phyloP scores from a whole-genome alignment of 2,888 invertebrate species.

The Phortica magna region DNA sequence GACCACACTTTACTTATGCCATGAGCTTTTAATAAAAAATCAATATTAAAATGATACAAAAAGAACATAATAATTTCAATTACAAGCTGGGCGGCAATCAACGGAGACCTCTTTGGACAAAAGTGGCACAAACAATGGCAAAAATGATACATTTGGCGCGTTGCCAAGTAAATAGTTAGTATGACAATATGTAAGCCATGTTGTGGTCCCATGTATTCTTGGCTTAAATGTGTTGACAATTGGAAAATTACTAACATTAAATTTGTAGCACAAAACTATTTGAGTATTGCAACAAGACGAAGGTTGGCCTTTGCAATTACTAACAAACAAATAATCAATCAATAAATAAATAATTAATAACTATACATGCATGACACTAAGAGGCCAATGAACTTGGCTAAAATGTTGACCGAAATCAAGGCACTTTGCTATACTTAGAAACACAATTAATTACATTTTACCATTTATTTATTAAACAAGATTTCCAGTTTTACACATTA shows the following conservation, averaged over 20 bases:
- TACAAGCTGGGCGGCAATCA: neutral
- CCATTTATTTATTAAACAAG: neutral
- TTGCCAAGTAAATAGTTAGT: neutral
- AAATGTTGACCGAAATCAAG: neutral
- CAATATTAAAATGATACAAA: neutral
- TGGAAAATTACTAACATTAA: neutral
- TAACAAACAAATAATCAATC: neutral
- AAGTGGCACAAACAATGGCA: neutral
- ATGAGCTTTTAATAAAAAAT: neutral
- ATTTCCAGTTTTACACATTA: neutral
- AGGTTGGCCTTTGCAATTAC: neutral
- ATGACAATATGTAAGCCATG: neutral
- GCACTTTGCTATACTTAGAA: neutral
- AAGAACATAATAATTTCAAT: neutral
- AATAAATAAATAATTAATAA: slow-evolving; percentile 16
- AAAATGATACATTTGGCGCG: slow-evolving; percentile 5
- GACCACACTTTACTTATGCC: too few species aligned
- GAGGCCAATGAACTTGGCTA: slow-evolving; percentile 8
- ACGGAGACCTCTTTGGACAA: neutral
- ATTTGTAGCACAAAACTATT: neutral
- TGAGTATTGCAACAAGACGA: neutral
- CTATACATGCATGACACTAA: neutral
- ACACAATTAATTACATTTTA: neutral
- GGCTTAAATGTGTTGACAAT: slow-evolving; percentile 10
- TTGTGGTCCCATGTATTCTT: neutral